Percentiles rank a stretch among this genome's conserved stretches.
These are phyloP conservation scores for Solenopsis fugax DNA, from an alignment of 1,140 invertebrate genomes.

Conservation along the genomic window DNA sequence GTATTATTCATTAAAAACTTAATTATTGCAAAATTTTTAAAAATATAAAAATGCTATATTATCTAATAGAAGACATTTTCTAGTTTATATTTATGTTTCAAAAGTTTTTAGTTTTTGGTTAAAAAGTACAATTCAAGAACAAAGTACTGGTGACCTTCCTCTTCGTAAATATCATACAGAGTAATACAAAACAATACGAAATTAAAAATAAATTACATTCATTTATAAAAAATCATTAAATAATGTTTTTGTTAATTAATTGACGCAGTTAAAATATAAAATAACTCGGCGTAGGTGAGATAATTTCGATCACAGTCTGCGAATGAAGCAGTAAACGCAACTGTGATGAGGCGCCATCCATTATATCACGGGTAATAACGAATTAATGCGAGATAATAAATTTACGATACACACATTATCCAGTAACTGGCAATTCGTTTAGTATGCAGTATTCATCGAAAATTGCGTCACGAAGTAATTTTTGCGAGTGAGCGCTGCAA, in stretches of 20 bases:
- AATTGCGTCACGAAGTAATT: conserved; percentile 2
- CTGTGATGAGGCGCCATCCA: conserved; percentile 23
- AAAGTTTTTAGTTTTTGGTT: no score
- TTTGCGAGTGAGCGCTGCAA: neutral
- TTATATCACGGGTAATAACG: conserved; percentile 42
- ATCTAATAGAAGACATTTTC: no score
- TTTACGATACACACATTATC: conserved; percentile 40
- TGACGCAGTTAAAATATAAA: conserved; percentile 26
- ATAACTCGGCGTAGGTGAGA: neutral
- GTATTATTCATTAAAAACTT: no score
- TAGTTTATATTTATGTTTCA: no score
- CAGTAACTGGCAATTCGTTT: conserved; percentile 32
- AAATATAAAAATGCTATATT: no score
- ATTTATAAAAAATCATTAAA: neutral
- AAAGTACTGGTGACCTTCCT: no score
- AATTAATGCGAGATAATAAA: conserved; percentile 44
- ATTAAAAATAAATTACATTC: neutral
- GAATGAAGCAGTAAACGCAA: neutral
- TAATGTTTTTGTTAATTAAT: conserved; percentile 46
- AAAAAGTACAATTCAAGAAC: no score
- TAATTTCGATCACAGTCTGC: conserved; percentile 21
- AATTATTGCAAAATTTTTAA: no score
- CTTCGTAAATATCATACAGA: no score
- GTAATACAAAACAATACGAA: neutral
- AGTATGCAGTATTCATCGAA: conserved; percentile 17